Base-by-base conservation (phyloP, 2,113 vertebrate species). In the Poicephalus meyeri region DNA sequence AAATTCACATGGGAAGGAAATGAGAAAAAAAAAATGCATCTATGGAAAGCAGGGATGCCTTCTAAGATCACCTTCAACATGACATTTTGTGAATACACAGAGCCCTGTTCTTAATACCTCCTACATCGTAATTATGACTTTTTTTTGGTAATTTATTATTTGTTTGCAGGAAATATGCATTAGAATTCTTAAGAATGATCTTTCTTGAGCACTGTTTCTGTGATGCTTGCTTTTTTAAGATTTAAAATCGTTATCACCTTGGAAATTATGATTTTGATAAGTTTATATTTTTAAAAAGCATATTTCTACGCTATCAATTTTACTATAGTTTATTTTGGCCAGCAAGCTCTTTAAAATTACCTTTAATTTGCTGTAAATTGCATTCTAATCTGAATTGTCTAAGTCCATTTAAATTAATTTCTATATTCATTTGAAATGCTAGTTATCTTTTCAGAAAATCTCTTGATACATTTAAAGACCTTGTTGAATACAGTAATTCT, bases 371-470 rank as follows among this genome's bases (percentile, higher is more conserved):
- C 23, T 86, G 10, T n/a, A 73, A 76, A 65, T 73, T 88, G 14
- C 11, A 74, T 82, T 87, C 18, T 88, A 92, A 90, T 80, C 49
- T 83, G 25, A 93, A 85, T 39, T 73, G 16, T 39, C 18, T 68
- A 16, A 55, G 39, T 13, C 24, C 4, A 61, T 91, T 78, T 91
- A 41, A 88, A 88, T 87, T 89, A 0, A 63, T 85, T 73, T 81
- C 52, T 90, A n/a, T 71, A 47, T 86, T 71, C 10, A 33, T 87
- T 93, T 93, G 26, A 93, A 95, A 96, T 78, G 6, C 5, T 13
- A 37, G 3, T 91, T 74, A 82, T 87, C 16, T 29, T 82, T 90
- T 74, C 35, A 95, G 61, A 89, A 94, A 92, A 91, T 85, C 26
- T 70, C 41, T 41, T 89, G 92, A 84, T 70, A 84, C 5, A 65